Conservation (phyloP, 2,888 invertebrate genomes). For the Drosophila silvestris region DNA sequence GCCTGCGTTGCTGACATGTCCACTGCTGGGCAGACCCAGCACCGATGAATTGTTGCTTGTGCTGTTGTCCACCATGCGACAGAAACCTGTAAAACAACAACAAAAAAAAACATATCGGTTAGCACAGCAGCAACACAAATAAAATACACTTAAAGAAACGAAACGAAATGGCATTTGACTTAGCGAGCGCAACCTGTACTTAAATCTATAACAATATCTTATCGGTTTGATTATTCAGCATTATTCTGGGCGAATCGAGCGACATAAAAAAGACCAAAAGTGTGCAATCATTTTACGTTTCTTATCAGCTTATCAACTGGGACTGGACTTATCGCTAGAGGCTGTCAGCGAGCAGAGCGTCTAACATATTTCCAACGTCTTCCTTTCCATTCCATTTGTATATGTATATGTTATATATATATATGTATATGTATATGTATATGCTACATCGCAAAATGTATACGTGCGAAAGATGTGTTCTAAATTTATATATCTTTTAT, state of each 20-base stretch:
- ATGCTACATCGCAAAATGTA: neutral
- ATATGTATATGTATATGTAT: neutral
- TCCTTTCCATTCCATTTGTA: constrained; percentile 20
- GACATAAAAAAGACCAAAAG: constrained; percentile 1
- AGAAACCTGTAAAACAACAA: constrained; percentile 89
- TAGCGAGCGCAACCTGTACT: neutral
- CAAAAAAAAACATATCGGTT: neutral
- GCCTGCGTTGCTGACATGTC: constrained; percentile 76
- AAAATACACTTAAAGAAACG: neutral
- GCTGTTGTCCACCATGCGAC: constrained; percentile 91
- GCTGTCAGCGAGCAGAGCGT: constrained; percentile 22
- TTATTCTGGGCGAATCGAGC: neutral
- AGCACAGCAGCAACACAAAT: neutral
- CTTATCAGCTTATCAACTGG: constrained; percentile 30
- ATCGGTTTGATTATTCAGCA: constrained; percentile 38
- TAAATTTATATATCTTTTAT: neutral
- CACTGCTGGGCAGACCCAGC: constrained; percentile 75
- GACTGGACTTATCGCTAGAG: constrained; percentile 14
- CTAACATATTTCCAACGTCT: constrained; percentile 20
- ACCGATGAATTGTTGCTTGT: constrained; percentile 85
- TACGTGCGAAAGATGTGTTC: neutral
- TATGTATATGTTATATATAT: neutral
- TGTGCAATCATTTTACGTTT: constrained; percentile 27
- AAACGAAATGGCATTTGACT: neutral
- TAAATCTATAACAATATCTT: constrained; percentile 6